phyloP scores from a whole-genome alignment of 2,888 invertebrate species.

The Azorinus chamasolen region DNA sequence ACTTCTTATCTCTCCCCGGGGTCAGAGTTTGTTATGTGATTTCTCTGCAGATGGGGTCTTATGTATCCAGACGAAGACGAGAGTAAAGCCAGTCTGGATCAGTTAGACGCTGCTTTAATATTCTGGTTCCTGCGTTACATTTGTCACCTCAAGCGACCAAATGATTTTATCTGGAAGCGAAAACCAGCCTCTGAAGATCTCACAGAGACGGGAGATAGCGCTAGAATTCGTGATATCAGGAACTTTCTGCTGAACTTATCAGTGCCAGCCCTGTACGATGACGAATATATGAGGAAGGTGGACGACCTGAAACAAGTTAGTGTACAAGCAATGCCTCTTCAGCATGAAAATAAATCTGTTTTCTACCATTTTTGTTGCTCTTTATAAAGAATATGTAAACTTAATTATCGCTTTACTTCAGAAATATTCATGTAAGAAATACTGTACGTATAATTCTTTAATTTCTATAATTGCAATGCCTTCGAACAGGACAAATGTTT shows the following conservation, averaged over 20 bases:
- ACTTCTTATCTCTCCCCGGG: too few species aligned
- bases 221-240: conserved; percentile 52
- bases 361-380: too few species aligned
- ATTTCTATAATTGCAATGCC: too few species aligned
- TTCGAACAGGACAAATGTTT: too few species aligned
- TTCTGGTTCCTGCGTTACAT: conserved; percentile 64
- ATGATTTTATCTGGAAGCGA: conserved; percentile 66
- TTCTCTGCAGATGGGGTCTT: conserved; percentile 46
- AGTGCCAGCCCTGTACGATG: conserved; percentile 56
- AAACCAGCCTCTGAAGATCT: conserved; percentile 59
- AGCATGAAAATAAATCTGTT: background rate
- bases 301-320: conserved; percentile 50
- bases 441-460: too few species aligned
- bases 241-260: conserved; percentile 62
- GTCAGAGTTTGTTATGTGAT: too few species aligned
- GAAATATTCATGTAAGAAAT: too few species aligned
- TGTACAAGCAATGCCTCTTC: background rate
- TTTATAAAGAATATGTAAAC: too few species aligned
- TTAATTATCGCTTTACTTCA: too few species aligned
- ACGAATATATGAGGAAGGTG: conserved; percentile 59
- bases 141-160: conserved; percentile 57
- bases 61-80: conserved; percentile 62
- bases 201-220: conserved; percentile 60
- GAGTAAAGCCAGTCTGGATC: conserved; percentile 42
- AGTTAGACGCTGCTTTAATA: conserved; percentile 57